These are phyloP conservation scores for Crenichthys baileyi DNA, from an alignment of 2,797 vertebrate species.

Conservation along the genomic window DNA sequence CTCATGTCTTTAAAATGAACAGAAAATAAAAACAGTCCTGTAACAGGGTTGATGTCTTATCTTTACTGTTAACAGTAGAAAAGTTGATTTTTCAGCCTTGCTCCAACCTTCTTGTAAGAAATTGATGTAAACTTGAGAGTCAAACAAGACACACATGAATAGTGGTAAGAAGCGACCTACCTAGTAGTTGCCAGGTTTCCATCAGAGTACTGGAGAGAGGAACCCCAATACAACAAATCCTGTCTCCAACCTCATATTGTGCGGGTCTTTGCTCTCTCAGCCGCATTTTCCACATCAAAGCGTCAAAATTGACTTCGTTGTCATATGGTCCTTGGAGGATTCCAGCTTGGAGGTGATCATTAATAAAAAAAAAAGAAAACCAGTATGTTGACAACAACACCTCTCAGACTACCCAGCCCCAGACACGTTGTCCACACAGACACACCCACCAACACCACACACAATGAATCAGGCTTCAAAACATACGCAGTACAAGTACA, in stretches of 20 bases:
- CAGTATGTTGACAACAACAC: conserved; percentile 41
- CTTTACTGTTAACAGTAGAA: not conserved
- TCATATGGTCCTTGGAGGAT: conserved; percentile 34
- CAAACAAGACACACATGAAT: not conserved
- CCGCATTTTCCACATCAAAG: conserved; percentile 14
- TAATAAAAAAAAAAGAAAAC: conserved; percentile 27
- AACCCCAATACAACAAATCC: not conserved
- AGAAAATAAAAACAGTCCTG: not conserved
- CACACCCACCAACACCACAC: conserved; percentile 50
- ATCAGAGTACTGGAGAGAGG: not conserved
- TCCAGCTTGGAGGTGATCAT: conserved; percentile 45
- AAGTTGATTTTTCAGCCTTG: too few relatives aligned
- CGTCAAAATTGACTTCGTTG: conserved; percentile 10
- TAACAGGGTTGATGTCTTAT: not conserved
- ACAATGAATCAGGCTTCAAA: conserved; percentile 35
- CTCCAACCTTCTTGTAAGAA: not conserved
- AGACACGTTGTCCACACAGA: conserved; percentile 35
- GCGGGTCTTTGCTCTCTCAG: conserved; percentile 12
- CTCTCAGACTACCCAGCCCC: conserved; percentile 41
- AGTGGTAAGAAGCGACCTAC: not conserved
- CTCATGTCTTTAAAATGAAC: not conserved
- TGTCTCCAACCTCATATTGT: conserved; percentile 9
- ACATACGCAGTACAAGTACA: conserved; percentile 20
- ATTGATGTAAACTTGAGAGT: not conserved
- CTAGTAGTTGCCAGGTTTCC: not conserved